Conservation (phyloP, 2,797 vertebrate genomes). For the Xiphorhynchus erythropygius region DNA sequence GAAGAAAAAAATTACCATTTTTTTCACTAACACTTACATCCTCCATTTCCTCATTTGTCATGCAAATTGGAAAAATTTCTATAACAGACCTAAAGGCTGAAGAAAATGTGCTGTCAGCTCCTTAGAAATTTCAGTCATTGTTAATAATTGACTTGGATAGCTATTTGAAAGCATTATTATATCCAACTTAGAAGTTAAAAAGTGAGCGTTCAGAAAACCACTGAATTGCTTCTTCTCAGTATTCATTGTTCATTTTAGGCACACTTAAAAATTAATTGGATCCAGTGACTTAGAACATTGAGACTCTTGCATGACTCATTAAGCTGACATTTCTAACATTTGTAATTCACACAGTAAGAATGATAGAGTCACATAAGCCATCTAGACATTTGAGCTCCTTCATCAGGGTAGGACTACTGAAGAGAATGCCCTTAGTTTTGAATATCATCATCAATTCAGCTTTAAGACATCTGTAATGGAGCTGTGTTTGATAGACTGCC, state of each 20-base stretch:
- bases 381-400: constrained; percentile 64
- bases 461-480: constrained; percentile 71
- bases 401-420: constrained; percentile 31
- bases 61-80: neutral
- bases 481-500: constrained; percentile 68
- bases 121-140: neutral
- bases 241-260: constrained; percentile 62
- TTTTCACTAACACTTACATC: neutral
- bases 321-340: constrained; percentile 77
- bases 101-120: neutral
- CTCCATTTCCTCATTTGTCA: neutral
- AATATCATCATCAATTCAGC: constrained; percentile 70
- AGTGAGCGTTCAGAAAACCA: neutral
- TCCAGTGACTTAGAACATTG: constrained; percentile 67
- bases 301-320: constrained; percentile 78
- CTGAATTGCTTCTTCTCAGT: neutral
- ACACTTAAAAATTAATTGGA: constrained; percentile 71
- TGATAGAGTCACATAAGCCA: constrained; percentile 69
- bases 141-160: constrained; percentile 23
- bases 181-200: neutral
- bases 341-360: constrained; percentile 62
- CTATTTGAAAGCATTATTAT: constrained; percentile 40
- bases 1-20: neutral
- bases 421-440: constrained; percentile 40
- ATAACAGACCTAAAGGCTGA: neutral